Percentiles rank a stretch among this genome's conserved stretches.
Evolutionary conservation across 1,140 invertebrate genomes (phyloP).

Genomic region (Eulimnadia texana): DNA sequence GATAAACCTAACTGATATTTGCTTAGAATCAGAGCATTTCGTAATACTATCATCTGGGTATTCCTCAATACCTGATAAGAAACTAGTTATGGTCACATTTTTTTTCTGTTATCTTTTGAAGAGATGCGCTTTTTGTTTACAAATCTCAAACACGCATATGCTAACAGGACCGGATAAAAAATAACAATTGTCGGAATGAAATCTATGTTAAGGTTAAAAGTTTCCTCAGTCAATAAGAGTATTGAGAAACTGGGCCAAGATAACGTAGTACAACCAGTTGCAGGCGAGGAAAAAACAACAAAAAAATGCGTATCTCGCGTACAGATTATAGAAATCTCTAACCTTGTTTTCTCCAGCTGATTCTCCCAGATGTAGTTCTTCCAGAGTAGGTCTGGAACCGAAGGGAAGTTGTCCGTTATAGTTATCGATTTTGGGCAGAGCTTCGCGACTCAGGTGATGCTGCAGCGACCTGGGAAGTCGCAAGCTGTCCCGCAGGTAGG

Average conservation of each 20-base stretch:
- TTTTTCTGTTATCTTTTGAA: too few relatives aligned
- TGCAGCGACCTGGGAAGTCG: conserved; percentile 30
- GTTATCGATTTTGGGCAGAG: conserved; percentile 11
- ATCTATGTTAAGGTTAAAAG: neutral
- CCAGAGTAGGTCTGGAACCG: neutral
- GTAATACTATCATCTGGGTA: too few relatives aligned
- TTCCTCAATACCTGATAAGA: too few relatives aligned
- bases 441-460: conserved; percentile 21
- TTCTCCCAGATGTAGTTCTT: neutral
- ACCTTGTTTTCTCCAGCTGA: neutral
- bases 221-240: neutral
- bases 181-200: too few relatives aligned
- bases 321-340: neutral
- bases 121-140: too few relatives aligned
- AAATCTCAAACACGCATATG: too few relatives aligned
- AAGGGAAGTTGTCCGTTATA: conserved; percentile 1
- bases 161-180: too few relatives aligned
- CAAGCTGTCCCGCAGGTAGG: conserved; percentile 7
- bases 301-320: neutral
- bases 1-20: neutral
- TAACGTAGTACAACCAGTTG: neutral
- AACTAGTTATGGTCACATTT: too few relatives aligned
- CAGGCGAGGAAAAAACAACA: neutral
- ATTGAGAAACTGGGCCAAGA: neutral
- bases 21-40: too few relatives aligned